These are phyloP conservation scores for Taurulus bubalis DNA, from an alignment of 2,113 vertebrate genomes.

Conservation along the genomic window DNA sequence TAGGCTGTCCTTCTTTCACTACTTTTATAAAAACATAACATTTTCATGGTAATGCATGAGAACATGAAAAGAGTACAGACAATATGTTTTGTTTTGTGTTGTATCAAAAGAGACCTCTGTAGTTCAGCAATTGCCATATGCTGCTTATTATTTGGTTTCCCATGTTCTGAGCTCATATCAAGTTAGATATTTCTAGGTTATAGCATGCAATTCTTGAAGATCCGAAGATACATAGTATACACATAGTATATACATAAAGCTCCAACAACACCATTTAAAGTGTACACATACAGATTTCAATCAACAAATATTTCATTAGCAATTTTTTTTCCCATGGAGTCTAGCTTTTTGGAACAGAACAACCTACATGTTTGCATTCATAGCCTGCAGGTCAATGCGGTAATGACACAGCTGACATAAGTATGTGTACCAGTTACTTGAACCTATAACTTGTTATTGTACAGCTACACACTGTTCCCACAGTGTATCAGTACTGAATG, in stretches of 20 bases:
- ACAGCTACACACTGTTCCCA: conserved; percentile 16
- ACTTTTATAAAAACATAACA: neutral
- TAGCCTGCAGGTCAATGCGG: neutral
- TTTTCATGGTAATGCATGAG: neutral
- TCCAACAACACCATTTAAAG: neutral
- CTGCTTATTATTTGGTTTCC: neutral
- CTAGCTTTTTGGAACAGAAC: neutral
- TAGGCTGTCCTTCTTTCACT: neutral
- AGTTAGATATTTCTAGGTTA: neutral
- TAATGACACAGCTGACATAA: neutral
- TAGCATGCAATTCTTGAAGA: neutral
- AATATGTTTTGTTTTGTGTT: neutral
- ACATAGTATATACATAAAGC: no score
- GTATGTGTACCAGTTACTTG: neutral
- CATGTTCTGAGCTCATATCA: neutral
- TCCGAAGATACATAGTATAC: neutral
- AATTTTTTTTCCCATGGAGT: neutral
- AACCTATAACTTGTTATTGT: neutral
- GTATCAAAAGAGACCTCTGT: neutral
- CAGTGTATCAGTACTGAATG: conserved; percentile 13
- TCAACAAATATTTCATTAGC: neutral
- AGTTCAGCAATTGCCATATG: neutral
- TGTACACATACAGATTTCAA: neutral
- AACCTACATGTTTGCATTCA: neutral
- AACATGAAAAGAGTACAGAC: neutral